These are phyloP conservation scores for Tenualosa ilisha DNA, from an alignment of 2,797 vertebrate species.

Conservation along the genomic window DNA sequence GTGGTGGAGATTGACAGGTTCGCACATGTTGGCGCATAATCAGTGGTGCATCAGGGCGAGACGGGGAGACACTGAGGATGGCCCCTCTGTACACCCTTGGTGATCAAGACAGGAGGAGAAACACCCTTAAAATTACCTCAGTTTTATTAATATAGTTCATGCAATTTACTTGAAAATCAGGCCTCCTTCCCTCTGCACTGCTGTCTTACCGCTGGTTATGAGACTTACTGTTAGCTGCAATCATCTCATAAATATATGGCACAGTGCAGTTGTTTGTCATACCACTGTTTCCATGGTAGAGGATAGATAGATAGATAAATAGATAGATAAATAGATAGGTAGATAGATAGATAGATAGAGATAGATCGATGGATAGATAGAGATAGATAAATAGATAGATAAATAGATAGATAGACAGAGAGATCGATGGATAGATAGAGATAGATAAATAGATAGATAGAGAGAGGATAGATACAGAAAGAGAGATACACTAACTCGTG, in stretches of 20 bases:
- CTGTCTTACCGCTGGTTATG: not conserved
- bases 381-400: not conserved
- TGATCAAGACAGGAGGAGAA: not conserved
- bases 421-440: not conserved
- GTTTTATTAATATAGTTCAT: constrained; percentile 2
- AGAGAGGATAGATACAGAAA: not conserved
- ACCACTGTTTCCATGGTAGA: not conserved
- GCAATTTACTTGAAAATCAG: constrained; percentile 13
- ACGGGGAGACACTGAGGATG: not conserved
- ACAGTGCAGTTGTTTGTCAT: not conserved
- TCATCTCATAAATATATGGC: not conserved
- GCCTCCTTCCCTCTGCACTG: not conserved
- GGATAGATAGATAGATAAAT: not conserved
- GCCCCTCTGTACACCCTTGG: not conserved
- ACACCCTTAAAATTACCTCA: not conserved
- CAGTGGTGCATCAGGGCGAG: not conserved
- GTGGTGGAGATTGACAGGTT: constrained; percentile 58
- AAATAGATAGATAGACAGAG: not conserved
- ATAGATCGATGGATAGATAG: not conserved
- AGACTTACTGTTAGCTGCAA: not conserved
- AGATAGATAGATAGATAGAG: not conserved
- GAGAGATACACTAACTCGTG: constrained; percentile 11
- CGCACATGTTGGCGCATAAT: constrained; percentile 44
- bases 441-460: not conserved
- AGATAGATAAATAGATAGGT: not conserved